Evolutionary conservation across 1,140 invertebrate genomes (phyloP).

Genomic region (Cherax destructor): DNA sequence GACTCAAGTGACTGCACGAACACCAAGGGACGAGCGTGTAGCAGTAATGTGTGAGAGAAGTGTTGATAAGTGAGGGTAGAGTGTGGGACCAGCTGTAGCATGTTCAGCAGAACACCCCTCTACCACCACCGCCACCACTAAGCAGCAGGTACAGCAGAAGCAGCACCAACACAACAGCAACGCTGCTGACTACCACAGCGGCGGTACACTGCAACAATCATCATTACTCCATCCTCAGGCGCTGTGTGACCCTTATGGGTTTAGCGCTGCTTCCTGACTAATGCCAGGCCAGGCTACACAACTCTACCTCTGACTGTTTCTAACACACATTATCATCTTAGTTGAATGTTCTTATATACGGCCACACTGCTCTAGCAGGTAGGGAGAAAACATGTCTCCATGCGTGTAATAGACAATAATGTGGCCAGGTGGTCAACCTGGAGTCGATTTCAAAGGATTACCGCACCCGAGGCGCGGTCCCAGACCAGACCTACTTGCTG

Average conservation of each 20-base stretch:
- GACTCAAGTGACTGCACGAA: neutral
- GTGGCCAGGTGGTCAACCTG: neutral
- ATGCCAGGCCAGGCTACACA: neutral
- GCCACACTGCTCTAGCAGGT: neutral
- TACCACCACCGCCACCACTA: neutral
- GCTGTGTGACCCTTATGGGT: too few relatives aligned
- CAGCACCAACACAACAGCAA: too few relatives aligned
- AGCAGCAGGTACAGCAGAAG: too few relatives aligned
- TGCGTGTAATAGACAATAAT: neutral
- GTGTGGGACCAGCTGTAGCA: neutral
- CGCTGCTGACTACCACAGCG: too few relatives aligned
- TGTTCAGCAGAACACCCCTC: neutral
- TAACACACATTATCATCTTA: neutral
- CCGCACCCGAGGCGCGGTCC: too few relatives aligned
- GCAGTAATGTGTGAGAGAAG: neutral
- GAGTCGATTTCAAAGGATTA: too few relatives aligned
- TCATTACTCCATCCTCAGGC: too few relatives aligned
- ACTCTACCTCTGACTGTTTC: neutral
- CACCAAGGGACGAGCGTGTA: neutral
- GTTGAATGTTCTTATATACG: neutral
- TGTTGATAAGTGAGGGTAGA: neutral
- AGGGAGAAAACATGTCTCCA: neutral
- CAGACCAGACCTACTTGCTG: too few relatives aligned
- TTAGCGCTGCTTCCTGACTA: neutral
- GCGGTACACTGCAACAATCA: too few relatives aligned